Evolutionary conservation across 37 sponge, comb jelly and placozoan species (phyloP).

Genomic region (Halisarca cf. caerulea): DNA sequence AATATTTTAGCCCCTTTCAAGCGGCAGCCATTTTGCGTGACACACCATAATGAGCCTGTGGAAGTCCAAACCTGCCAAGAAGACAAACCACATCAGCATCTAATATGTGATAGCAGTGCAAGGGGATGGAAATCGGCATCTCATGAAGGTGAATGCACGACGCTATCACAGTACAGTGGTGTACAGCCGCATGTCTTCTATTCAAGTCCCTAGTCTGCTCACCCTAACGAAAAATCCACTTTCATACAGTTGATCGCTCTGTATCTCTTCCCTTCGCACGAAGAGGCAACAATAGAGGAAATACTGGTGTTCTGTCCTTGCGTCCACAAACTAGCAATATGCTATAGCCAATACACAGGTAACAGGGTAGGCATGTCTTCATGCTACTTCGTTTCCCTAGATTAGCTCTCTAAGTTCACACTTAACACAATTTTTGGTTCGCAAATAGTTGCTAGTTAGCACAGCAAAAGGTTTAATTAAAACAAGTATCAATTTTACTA

Average conservation of each 20-base stretch:
- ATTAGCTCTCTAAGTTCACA: neutral
- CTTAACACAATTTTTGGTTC: neutral
- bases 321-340: neutral
- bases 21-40: no score
- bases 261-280: neutral
- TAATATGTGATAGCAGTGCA: no score
- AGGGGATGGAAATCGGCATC: no score
- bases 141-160: no score
- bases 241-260: neutral
- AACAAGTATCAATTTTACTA: neutral
- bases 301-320: neutral
- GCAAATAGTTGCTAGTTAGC: neutral
- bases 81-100: no score
- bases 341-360: neutral
- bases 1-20: no score
- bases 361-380: neutral
- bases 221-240: neutral
- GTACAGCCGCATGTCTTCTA: neutral
- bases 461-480: neutral
- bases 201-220: neutral
- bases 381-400: neutral
- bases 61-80: no score
- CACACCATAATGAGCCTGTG: no score
- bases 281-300: neutral
- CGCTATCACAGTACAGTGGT: no score